phyloP scores from a whole-genome alignment of 2,888 invertebrate species.

The Bugula neritina region DNA sequence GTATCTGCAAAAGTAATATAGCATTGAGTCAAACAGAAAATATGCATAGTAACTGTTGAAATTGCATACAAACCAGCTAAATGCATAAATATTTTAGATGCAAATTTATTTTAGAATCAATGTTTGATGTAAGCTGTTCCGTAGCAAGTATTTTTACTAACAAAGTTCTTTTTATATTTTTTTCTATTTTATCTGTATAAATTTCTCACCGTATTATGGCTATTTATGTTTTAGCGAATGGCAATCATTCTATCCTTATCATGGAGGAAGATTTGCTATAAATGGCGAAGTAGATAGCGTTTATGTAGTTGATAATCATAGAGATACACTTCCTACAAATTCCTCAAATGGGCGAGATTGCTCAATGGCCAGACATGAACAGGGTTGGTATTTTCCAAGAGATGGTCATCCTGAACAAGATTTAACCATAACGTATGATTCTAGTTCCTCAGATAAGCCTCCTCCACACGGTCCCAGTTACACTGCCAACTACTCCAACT shows the following conservation, averaged over 20 bases:
- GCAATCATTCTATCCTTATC: constrained; percentile 26
- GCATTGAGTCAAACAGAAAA: no score
- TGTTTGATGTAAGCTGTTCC: no score
- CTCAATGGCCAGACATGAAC: constrained; percentile 7
- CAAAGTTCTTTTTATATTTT: no score
- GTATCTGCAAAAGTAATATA: no score
- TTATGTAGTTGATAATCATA: constrained; percentile 7
- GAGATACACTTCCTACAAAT: background rate
- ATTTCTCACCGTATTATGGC: no score
- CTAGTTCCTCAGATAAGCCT: constrained; percentile 8
- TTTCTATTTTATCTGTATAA: no score
- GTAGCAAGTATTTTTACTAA: no score
- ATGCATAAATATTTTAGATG: no score
- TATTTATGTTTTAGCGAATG: constrained; percentile 16
- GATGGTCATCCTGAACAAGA: constrained; percentile 10
- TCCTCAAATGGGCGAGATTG: constrained; percentile 10
- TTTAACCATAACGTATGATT: constrained; percentile 10
- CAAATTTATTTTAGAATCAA: no score
- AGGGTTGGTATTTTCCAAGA: constrained; percentile 14
- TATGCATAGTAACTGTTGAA: no score
- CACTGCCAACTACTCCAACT: constrained; percentile 19
- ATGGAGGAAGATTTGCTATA: constrained; percentile 26
- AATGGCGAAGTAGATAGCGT: constrained; percentile 18
- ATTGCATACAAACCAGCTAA: no score
- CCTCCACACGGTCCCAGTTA: constrained; percentile 3